Evolutionary conservation across 2,888 invertebrate genomes (phyloP).

Genomic region (Drosophila monieri): DNA sequence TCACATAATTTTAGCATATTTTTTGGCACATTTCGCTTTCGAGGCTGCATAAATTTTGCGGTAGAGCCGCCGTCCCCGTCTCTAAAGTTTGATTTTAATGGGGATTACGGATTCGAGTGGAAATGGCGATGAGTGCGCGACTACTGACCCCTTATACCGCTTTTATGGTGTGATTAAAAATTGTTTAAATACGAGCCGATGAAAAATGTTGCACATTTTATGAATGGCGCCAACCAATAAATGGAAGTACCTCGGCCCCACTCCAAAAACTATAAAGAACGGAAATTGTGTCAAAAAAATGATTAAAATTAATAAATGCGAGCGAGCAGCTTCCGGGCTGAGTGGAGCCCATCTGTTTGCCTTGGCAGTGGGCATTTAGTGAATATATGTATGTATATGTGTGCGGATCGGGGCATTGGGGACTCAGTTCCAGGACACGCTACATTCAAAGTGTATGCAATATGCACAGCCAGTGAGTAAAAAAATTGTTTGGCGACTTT

Average conservation of each 20-base stretch:
- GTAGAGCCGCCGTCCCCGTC: background rate
- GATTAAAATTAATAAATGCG: constrained; percentile 78
- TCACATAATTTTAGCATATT: constrained; percentile 56
- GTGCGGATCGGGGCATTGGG: constrained; percentile 5
- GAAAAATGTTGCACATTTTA: constrained; percentile 37
- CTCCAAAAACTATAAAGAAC: constrained; percentile 9
- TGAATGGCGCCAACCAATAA: constrained; percentile 45
- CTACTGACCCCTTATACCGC: constrained; percentile 20
- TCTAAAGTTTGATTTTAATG: constrained; percentile 60
- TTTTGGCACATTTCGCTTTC: constrained; percentile 28
- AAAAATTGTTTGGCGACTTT: constrained; percentile 69
- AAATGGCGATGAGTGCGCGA: background rate
- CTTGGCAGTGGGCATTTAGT: constrained; percentile 60
- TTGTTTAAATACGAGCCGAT: constrained; percentile 66
- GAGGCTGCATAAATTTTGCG: constrained; percentile 57
- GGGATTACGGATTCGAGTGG: constrained; percentile 35
- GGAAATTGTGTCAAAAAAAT: constrained; percentile 57
- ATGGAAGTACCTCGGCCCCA: constrained; percentile 1
- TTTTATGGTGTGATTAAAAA: constrained; percentile 72
- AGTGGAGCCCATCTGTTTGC: constrained; percentile 52
- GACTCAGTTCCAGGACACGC: constrained; percentile 23
- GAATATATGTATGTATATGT: constrained; percentile 8
- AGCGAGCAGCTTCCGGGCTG: constrained; percentile 36
- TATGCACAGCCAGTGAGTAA: constrained; percentile 14
- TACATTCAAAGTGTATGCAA: constrained; percentile 35